Evolutionary conservation across 1,140 invertebrate genomes (phyloP), one percentile per base, ranked within the genome.

Genomic region (Caenorhabditis brenneri): DNA sequence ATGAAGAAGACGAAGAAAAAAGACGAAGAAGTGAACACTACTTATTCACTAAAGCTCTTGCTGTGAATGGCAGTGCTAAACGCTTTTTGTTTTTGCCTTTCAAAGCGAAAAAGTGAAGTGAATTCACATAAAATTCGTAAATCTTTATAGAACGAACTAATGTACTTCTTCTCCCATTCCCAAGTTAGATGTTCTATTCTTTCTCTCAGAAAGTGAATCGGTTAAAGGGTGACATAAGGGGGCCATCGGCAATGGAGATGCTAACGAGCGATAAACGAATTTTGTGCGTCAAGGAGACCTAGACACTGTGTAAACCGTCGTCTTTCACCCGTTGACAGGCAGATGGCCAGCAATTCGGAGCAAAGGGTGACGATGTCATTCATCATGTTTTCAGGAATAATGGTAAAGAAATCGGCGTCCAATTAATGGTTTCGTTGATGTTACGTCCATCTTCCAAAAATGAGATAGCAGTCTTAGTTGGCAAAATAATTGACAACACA

Each of bases 211-310:
- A 74, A 39, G 65, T 74, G 65, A 74, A 74, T 74, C 65, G 65
- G 65, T 42, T n/a, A 10, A 29, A 7, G 31, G 31, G 22, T 74
- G 65, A 74, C 65, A 74, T 74, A 74, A 74, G 36, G 65, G 60
- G 65, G 65, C 36, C 65, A 42, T 46, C 65, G 65, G 65, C 65
- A 74, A 74, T 74, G 65, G n/a, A 74, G 65, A 74, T 74, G 33
- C 65, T 74, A 74, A 74, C 65, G 65, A 74, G 65, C 65, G 65
- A 74, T 74, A 74, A 74, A 74, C 65, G 65, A 74, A 74, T 74
- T 74, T 74, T 46, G 65, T 39, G 33, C 36, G 65, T 74, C 36
- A 24, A 74, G 65, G 36, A 74, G 65, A 42, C 27, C n/a, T 12
- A 42, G 33, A 74, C 65, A 39, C 36, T 74, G 65, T 74, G 36